Conservation (phyloP, 2,888 invertebrate genomes). For the Drosophila bunnanda region DNA sequence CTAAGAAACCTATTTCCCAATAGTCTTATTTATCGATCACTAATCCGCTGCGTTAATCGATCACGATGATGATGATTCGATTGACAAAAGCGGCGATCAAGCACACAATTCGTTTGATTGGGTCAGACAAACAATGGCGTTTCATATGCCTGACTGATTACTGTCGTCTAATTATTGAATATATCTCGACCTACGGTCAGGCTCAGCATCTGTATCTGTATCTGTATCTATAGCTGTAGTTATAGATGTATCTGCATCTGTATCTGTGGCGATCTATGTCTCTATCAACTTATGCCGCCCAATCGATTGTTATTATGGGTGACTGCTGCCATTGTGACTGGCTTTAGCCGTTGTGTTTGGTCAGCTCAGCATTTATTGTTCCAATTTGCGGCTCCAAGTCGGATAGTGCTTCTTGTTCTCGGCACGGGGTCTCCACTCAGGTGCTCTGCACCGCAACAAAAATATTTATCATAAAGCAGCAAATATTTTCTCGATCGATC, state of each 20-base stretch:
- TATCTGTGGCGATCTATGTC: constrained; percentile 16
- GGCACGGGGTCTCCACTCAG: constrained; percentile 13
- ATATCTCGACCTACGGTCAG: constrained; percentile 22
- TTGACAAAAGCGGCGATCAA: constrained; percentile 8
- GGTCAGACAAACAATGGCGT: constrained; percentile 20
- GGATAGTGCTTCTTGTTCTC: constrained; percentile 26
- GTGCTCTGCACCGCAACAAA: constrained; percentile 5
- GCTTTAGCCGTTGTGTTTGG: constrained; percentile 25
- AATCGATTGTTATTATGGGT: constrained; percentile 40
- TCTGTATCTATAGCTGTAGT: background rate
- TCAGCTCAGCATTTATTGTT: constrained; percentile 38
- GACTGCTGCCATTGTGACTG: constrained; percentile 9
- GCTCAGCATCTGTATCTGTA: background rate
- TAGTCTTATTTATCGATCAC: constrained; percentile 5
- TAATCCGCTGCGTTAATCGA: constrained; percentile 14
- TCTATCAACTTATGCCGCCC: constrained; percentile 38
- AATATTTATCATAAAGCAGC: background rate
- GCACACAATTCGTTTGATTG: constrained; percentile 28
- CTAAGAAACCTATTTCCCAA: background rate
- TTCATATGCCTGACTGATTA: constrained; percentile 36
- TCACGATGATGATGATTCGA: constrained; percentile 11
- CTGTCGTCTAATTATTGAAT: constrained; percentile 22
- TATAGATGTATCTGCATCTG: background rate
- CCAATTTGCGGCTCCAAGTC: constrained; percentile 37
- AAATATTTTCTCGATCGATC: no score